phyloP scores from a whole-genome alignment of 2,113 vertebrate genomes.

The Gambusia holbrooki region DNA sequence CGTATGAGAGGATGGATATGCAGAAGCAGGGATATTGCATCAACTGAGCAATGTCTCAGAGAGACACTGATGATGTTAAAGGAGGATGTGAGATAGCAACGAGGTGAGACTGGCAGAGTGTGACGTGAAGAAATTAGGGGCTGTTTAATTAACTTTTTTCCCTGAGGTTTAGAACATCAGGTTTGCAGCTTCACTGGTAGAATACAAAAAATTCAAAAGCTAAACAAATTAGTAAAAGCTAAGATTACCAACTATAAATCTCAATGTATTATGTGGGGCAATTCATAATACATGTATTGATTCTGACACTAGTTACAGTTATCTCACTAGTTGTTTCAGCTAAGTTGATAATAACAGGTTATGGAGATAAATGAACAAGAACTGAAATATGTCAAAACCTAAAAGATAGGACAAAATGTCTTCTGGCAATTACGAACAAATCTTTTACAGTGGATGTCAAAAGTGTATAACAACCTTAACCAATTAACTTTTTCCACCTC shows the following conservation, averaged over 20 bases:
- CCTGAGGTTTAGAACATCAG: slow-evolving; percentile 22
- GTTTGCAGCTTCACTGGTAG: slow-evolving; percentile 7
- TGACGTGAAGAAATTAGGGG: slow-evolving; percentile 54
- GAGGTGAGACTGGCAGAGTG: slow-evolving; percentile 36
- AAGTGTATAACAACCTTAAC: no score
- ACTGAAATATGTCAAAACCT: neutral
- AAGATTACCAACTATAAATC: neutral
- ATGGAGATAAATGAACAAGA: neutral
- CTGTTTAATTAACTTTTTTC: slow-evolving; percentile 56
- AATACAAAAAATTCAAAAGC: slow-evolving; percentile 11
- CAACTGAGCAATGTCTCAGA: slow-evolving; percentile 25
- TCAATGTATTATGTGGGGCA: neutral
- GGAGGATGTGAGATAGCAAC: slow-evolving; percentile 22
- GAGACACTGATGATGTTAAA: slow-evolving; percentile 18
- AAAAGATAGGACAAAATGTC: neutral
- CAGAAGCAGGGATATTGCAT: slow-evolving; percentile 25
- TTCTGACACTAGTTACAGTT: neutral
- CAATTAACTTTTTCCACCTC: no score
- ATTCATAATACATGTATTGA: no score
- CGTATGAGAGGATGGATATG: slow-evolving; percentile 23
- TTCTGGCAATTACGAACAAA: no score
- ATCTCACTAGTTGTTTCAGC: neutral
- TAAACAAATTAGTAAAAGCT: slow-evolving; percentile 17
- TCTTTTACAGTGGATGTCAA: no score
- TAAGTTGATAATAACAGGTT: neutral